Evolutionary conservation across 1,140 invertebrate genomes (phyloP).

Genomic region (Drosophila hydei): DNA sequence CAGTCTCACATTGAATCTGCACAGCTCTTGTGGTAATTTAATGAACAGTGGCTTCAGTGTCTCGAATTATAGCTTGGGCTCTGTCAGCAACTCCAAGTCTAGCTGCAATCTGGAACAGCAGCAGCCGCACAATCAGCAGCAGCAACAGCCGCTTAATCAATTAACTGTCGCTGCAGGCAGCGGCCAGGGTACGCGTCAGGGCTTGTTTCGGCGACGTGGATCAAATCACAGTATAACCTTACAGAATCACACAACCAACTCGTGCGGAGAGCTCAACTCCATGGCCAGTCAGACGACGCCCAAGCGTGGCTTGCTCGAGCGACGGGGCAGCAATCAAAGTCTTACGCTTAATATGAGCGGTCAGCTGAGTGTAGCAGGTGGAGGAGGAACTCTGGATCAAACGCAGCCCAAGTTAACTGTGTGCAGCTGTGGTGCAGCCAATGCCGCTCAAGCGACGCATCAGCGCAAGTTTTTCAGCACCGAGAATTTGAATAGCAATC

Average conservation of each 20-base stretch:
- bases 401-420: conserved; percentile 61
- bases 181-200: conserved; percentile 85
- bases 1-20: conserved; percentile 89
- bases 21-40: conserved; percentile 82
- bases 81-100: conserved; percentile 73
- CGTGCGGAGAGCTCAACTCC: conserved; percentile 84
- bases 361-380: conserved; percentile 48
- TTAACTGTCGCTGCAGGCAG: conserved; percentile 46
- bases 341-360: conserved; percentile 88
- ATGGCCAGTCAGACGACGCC: conserved; percentile 79
- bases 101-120: conserved; percentile 71
- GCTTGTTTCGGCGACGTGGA: conserved; percentile 90
- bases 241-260: conserved; percentile 69
- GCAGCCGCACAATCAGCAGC: conserved; percentile 24
- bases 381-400: conserved; percentile 7
- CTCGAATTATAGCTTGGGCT: conserved; percentile 76
- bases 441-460: conserved; percentile 71
- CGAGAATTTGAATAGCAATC: conserved; percentile 75
- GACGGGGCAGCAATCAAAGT: conserved; percentile 93
- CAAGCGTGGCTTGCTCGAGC: conserved; percentile 89
- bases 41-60: conserved; percentile 73
- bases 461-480: conserved; percentile 83
- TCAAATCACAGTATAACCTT: conserved; percentile 95
- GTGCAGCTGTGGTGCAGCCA: conserved; percentile 71
- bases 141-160: conserved; percentile 31